A percentile compares a stretch with the other conserved stretches of the same genome.
Conservation (phyloP, 2,888 invertebrate genomes). For the Drymonia ruficornis region DNA sequence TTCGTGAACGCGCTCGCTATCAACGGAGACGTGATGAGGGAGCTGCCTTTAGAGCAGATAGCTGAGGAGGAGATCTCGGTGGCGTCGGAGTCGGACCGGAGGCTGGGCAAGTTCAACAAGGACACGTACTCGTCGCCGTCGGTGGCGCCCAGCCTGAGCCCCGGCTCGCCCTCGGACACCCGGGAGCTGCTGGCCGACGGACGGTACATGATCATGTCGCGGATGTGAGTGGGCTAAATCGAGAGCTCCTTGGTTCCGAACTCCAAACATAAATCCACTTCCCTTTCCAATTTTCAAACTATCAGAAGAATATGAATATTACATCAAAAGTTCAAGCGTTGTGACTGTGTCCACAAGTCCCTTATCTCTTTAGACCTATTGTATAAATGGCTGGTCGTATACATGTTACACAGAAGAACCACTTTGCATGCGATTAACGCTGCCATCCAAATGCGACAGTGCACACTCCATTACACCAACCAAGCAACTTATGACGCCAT, state of each 20-base stretch:
- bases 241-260: slow-evolving; percentile 42
- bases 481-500: slow-evolving; percentile 3
- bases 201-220: slow-evolving; percentile 82
- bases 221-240: slow-evolving; percentile 66
- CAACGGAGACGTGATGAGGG: slow-evolving; percentile 84
- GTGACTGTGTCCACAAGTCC: too few species aligned
- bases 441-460: slow-evolving; percentile 1
- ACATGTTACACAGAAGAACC: too few species aligned
- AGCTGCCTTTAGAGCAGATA: slow-evolving; percentile 88
- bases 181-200: slow-evolving; percentile 86
- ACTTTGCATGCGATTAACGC: not conserved
- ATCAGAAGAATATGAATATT: too few species aligned
- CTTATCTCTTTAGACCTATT: too few species aligned
- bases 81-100: slow-evolving; percentile 77
- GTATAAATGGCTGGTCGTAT: too few species aligned
- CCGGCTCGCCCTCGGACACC: slow-evolving; percentile 88
- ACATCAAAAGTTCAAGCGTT: too few species aligned
- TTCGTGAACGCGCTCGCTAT: slow-evolving; percentile 79
- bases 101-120: slow-evolving; percentile 81
- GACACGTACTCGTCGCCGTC: slow-evolving; percentile 83
- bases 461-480: slow-evolving; percentile 22
- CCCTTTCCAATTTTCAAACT: too few species aligned
- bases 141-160: slow-evolving; percentile 86
- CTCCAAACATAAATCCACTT: slow-evolving; percentile 18
- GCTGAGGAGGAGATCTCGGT: slow-evolving; percentile 87